Conservation (phyloP, 1,140 invertebrate species). For the Arctopsyche grandis region DNA sequence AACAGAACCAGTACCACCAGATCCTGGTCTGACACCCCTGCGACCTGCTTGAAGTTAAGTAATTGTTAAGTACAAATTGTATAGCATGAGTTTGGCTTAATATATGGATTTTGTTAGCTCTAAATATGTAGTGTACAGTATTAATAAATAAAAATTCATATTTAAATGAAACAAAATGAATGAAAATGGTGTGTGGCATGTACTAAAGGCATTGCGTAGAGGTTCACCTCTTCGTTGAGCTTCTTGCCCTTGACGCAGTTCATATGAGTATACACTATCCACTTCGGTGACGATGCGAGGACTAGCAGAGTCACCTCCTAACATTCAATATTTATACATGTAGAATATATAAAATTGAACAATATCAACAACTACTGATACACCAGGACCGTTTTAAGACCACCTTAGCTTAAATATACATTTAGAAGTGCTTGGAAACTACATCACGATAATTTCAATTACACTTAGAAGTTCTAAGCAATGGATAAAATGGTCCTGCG, state of each 20-base stretch:
- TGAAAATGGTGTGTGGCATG: neutral
- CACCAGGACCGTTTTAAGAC: too few relatives aligned
- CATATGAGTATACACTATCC: conserved; percentile 69
- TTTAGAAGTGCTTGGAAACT: too few relatives aligned
- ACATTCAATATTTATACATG: conserved; percentile 15
- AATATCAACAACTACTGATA: neutral
- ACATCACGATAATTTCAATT: too few relatives aligned
- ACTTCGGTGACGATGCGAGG: conserved; percentile 69
- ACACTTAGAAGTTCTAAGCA: too few relatives aligned
- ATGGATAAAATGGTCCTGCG: too few relatives aligned
- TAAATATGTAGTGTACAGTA: neutral
- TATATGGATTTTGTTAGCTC: neutral
- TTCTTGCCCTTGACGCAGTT: conserved; percentile 48
- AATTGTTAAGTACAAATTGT: neutral
- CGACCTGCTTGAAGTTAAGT: conserved; percentile 36
- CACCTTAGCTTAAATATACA: too few relatives aligned
- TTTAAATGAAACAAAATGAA: neutral
- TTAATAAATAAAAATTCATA: conserved; percentile 16
- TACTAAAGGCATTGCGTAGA: conserved; percentile 25
- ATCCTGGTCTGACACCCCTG: conserved; percentile 50
- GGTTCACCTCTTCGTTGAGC: conserved; percentile 50
- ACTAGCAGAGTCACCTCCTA: conserved; percentile 65
- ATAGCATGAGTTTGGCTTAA: neutral
- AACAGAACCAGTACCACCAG: conserved; percentile 49
- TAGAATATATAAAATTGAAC: conserved; percentile 3